These are phyloP conservation scores for Morbakka virulenta DNA, from an alignment of 30 jellyfish, hydroid and myxozoan species.

Conservation along the genomic window DNA sequence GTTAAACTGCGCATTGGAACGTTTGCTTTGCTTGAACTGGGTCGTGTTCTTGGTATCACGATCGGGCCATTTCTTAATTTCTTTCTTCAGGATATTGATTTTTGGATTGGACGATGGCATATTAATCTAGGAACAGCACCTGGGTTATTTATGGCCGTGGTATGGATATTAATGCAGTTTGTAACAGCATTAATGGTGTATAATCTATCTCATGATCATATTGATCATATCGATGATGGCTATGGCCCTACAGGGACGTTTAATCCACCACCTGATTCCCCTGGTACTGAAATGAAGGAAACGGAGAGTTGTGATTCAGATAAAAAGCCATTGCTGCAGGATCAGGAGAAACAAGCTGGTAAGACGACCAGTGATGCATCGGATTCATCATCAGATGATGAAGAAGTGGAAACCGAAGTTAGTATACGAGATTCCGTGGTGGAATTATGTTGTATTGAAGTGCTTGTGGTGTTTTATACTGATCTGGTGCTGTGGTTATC, in stretches of 20 bases:
- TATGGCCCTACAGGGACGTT: conserved; percentile 38
- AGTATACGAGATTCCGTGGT: conserved; percentile 40
- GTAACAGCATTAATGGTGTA: conserved; percentile 69
- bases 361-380: not conserved
- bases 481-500: conserved; percentile 92
- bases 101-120: conserved; percentile 77
- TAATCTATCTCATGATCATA: conserved; percentile 46
- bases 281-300: conserved; percentile 7
- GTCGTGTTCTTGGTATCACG: conserved; percentile 92
- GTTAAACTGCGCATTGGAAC: conserved; percentile 72
- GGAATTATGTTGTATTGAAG: conserved; percentile 71
- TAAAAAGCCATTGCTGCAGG: conserved; percentile 46
- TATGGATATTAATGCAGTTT: conserved; percentile 78
- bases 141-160: conserved; percentile 84
- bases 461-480: conserved; percentile 73
- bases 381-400: not conserved
- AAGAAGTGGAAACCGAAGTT: conserved; percentile 5
- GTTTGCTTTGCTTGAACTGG: conserved; percentile 88
- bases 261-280: conserved; percentile 45
- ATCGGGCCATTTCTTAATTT: conserved; percentile 89
- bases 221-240: conserved; percentile 30
- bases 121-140: conserved; percentile 88
- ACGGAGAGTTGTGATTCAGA: conserved; percentile 56
- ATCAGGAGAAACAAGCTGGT: not conserved
- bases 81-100: conserved; percentile 72